A percentile compares a stretch with the other conserved stretches of the same genome.
Evolutionary conservation across 2,888 invertebrate genomes (phyloP).

Genomic region (Tenthredo distinguenda): DNA sequence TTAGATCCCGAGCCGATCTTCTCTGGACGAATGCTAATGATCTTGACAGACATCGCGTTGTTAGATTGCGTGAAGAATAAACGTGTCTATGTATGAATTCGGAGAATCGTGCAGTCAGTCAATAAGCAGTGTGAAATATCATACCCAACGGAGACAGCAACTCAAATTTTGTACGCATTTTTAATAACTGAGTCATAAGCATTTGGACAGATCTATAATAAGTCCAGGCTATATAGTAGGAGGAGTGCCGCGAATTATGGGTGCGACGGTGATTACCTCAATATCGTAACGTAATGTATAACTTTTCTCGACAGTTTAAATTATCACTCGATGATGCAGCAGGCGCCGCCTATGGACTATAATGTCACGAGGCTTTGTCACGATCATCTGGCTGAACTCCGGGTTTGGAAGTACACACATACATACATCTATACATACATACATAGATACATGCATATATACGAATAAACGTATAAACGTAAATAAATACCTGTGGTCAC

Average conservation of each 20-base stretch:
- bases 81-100: neutral
- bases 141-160: neutral
- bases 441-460: neutral
- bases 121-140: neutral
- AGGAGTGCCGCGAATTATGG: neutral
- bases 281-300: neutral
- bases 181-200: neutral
- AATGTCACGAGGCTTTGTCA: neutral
- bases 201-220: neutral
- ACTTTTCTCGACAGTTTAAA: neutral
- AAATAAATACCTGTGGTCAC: conserved; percentile 29
- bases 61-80: neutral
- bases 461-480: neutral
- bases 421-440: neutral
- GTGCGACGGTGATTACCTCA: neutral
- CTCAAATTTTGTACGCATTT: neutral
- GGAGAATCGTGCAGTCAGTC: neutral
- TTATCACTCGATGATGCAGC: neutral
- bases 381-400: neutral
- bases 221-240: neutral
- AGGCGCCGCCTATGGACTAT: neutral
- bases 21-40: neutral
- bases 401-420: neutral
- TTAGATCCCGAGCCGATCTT: neutral
- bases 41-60: neutral